Evolutionary conservation across 37 sponge, comb jelly and placozoan species (phyloP), one percentile per base, ranked within the genome.

Genomic region (Agelas oroides): DNA sequence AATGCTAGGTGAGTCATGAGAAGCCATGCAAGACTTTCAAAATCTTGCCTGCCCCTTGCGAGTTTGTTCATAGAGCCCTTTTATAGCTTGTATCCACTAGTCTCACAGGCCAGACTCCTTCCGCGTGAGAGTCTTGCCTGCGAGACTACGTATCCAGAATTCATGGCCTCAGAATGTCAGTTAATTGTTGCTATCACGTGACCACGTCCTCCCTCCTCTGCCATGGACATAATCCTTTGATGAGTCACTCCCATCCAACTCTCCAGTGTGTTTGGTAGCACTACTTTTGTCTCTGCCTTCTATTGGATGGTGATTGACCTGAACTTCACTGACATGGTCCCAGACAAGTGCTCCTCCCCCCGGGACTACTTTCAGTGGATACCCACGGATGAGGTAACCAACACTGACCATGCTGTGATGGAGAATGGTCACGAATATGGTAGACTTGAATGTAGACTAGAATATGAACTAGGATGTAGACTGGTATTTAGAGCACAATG

Each of bases 301-400:
- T n/a, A 86, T 53, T 94, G 94, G 94, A n/a, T 81, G 30, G 41
- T 94, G 25, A 62, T 89, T 6, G 85, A 90, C 38, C 65, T 94
- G 59, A 83, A 94, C 88, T 94, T 94, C 88, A 70, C 84, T 24
- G 19, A 21, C 13, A 40, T 90, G 11, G 33, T 80, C 15, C 56
- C 82, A 0, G 0, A 5, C 2, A 72, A 64, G 53, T 90, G 85
- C 54, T 12, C 11, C 21, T 37, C 15, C 28, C 37, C 58, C 6
- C 34, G 1, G 0, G 65, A 93, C 79, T 94, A 87, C 70, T 52
- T 52, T 12, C 19, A 28, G 15, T 94, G 94, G 94, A 55, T 76
- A 20, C 94, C 87, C 18, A 80, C 88, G 20, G 89, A 89, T 62
- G 86, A 78, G 85, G 87, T 87, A 53, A 62, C 25, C 65, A 34